These are phyloP conservation scores for Eira barbara DNA, from an alignment of 2,113 vertebrate genomes.

Conservation along the genomic window DNA sequence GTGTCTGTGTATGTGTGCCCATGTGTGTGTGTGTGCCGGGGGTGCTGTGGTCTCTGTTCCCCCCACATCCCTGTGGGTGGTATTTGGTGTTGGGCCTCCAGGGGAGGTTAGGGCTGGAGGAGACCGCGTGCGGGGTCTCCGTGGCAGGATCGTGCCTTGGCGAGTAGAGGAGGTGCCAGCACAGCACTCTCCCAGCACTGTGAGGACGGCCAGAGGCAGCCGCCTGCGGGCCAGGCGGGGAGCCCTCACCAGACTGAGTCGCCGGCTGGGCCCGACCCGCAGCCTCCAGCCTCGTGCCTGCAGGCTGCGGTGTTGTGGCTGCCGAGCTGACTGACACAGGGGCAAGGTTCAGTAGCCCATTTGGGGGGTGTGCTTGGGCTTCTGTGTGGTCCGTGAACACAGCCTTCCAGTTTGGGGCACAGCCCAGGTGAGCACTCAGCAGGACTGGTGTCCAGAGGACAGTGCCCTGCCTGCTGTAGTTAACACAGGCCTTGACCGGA, in stretches of 20 bases:
- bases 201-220: not conserved
- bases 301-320: too few species aligned
- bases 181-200: fast-evolving
- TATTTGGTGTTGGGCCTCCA: too few species aligned
- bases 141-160: not conserved
- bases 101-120: too few species aligned
- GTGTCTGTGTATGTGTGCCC: too few species aligned
- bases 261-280: too few species aligned
- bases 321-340: not conserved
- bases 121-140: too few species aligned
- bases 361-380: not conserved
- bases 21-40: too few species aligned
- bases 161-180: not conserved
- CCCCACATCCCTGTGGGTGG: too few species aligned
- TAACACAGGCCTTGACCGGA: not conserved
- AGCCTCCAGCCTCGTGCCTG: too few species aligned
- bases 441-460: not conserved
- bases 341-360: not conserved
- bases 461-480: not conserved
- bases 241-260: not conserved
- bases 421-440: not conserved
- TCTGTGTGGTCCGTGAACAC: not conserved
- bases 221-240: not conserved
- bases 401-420: not conserved
- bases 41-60: too few species aligned